These are phyloP conservation scores for Gephyroberyx darwinii DNA, from an alignment of 2,797 vertebrate genomes.

Conservation along the genomic window DNA sequence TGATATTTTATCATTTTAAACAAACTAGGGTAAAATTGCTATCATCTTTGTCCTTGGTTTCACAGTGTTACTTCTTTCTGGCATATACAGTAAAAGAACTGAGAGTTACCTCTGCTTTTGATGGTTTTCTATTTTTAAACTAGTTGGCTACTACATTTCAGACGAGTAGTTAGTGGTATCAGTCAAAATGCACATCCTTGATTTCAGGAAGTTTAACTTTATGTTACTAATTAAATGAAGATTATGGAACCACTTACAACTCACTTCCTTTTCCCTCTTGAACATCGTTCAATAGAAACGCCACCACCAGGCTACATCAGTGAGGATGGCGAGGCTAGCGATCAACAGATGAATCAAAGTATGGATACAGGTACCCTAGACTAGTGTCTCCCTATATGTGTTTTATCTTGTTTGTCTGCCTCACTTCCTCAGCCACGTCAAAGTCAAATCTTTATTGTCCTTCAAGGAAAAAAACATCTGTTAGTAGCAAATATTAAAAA, in stretches of 20 bases:
- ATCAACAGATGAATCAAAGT: slow-evolving; percentile 99
- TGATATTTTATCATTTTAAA: background rate
- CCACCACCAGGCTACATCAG: slow-evolving; percentile 99
- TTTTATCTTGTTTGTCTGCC: background rate
- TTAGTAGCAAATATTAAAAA: background rate
- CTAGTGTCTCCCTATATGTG: background rate
- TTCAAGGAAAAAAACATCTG: background rate
- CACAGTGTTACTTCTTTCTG: no score
- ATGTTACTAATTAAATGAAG: no score
- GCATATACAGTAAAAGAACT: no score
- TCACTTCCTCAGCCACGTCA: background rate
- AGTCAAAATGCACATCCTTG: no score
- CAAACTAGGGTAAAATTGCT: no score
- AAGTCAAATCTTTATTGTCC: background rate
- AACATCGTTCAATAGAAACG: slow-evolving; percentile 82
- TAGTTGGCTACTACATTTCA: no score
- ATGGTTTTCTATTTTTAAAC: no score
- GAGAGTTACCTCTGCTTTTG: no score
- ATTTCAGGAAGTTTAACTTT: no score
- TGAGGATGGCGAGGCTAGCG: slow-evolving; percentile 98
- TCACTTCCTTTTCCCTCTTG: background rate
- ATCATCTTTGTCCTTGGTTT: background rate
- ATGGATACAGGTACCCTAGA: slow-evolving; percentile 95
- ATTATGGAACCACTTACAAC: background rate
- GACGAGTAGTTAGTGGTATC: no score